These are phyloP conservation scores for Pristis pectinata DNA, from an alignment of 2,797 vertebrate species.

Conservation along the genomic window DNA sequence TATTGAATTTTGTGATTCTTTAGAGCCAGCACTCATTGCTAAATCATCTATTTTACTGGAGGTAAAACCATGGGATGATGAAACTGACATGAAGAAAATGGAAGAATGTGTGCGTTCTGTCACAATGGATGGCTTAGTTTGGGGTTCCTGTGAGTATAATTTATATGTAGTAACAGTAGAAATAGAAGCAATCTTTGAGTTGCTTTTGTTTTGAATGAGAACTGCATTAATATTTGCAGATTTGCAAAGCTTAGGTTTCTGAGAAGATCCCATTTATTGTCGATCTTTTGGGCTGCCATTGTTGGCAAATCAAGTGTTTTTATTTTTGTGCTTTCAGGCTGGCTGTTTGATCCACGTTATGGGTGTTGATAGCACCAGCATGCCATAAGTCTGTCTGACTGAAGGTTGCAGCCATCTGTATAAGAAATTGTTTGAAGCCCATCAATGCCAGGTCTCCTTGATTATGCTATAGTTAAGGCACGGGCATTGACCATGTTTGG, in stretches of 20 bases:
- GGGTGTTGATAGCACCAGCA: background rate
- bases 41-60: conserved; percentile 87
- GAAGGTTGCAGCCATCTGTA: background rate
- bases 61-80: conserved; percentile 91
- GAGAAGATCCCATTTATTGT: background rate
- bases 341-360: background rate
- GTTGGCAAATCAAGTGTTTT: background rate
- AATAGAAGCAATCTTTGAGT: background rate
- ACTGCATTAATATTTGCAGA: background rate
- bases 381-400: too few relatives aligned
- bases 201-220: background rate
- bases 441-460: background rate
- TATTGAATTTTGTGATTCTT: background rate
- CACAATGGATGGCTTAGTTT: conserved; percentile 82
- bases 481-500: background rate
- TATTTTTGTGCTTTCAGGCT: background rate
- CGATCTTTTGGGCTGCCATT: background rate
- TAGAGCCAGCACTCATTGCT: conserved; percentile 82
- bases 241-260: background rate
- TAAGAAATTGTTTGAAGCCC: background rate
- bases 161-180: background rate
- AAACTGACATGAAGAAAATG: conserved; percentile 89
- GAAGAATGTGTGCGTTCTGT: conserved; percentile 87
- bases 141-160: conserved; percentile 84
- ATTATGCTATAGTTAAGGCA: background rate